A percentile compares a stretch with the other conserved stretches of the same genome.
These are phyloP conservation scores for Volucella bombylans DNA, from an alignment of 2,888 invertebrate species.

Conservation along the genomic window DNA sequence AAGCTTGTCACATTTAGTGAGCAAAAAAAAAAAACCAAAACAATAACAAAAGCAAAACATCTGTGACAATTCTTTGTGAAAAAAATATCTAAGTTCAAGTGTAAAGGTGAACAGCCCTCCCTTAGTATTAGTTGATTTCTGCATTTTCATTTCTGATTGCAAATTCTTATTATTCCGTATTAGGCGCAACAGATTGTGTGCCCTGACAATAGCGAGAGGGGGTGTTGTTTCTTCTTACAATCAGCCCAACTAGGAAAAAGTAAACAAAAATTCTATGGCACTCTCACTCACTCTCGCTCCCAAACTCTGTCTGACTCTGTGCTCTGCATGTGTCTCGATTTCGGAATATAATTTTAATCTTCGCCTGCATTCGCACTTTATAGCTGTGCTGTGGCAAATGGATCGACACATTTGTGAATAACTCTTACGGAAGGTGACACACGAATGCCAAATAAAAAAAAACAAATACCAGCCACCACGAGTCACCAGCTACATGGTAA, in stretches of 20 bases:
- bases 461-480: slow-evolving; percentile 28
- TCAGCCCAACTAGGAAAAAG: slow-evolving; percentile 36
- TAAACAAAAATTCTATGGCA: slow-evolving; percentile 53
- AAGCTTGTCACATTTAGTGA: too few relatives aligned
- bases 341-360: slow-evolving; percentile 70
- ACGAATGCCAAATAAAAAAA: slow-evolving; percentile 21
- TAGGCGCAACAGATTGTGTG: slow-evolving; percentile 55
- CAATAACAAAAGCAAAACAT: too few relatives aligned
- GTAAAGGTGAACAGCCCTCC: slow-evolving; percentile 20
- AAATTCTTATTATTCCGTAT: slow-evolving; percentile 9
- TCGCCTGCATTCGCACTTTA: slow-evolving; percentile 69
- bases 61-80: slow-evolving; percentile 20
- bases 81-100: slow-evolving; percentile 42
- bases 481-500: neutral
- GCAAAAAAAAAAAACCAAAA: neutral
- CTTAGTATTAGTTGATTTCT: neutral
- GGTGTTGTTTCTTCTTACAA: slow-evolving; percentile 39
- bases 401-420: slow-evolving; percentile 61
- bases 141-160: neutral
- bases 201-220: slow-evolving; percentile 8
- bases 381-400: slow-evolving; percentile 38
- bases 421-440: slow-evolving; percentile 66
- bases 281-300: slow-evolving; percentile 66
- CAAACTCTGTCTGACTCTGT: slow-evolving; percentile 65
- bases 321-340: slow-evolving; percentile 50